A percentile compares a stretch with the other conserved stretches of the same genome.
Evolutionary conservation across 2,113 vertebrate genomes (phyloP).

Genomic region (Chaetorhynchus papuensis): DNA sequence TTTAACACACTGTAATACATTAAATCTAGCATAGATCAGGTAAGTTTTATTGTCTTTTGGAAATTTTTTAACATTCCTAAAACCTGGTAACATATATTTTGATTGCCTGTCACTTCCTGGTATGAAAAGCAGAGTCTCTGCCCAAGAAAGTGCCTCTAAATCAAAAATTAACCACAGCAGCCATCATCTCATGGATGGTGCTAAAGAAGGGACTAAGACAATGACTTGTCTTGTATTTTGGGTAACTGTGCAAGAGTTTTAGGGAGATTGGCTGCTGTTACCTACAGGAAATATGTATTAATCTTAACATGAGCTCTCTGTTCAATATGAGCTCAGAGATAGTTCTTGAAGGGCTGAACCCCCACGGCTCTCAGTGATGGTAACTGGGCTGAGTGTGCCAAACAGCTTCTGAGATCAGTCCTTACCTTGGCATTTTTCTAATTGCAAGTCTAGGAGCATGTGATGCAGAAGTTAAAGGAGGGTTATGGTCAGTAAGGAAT

Average conservation of each 20-base stretch:
- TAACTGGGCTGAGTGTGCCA: background rate
- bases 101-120: slow-evolving; percentile 15
- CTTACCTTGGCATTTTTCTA: background rate
- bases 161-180: background rate
- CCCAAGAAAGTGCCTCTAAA: background rate
- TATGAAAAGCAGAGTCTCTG: background rate
- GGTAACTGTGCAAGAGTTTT: background rate
- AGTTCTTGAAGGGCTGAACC: background rate
- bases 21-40: slow-evolving; percentile 69
- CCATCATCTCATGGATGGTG: background rate
- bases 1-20: slow-evolving; percentile 72
- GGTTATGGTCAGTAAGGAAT: background rate
- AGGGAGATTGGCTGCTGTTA: background rate
- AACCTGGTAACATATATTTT: background rate
- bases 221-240: background rate
- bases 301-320: background rate
- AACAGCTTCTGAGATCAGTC: background rate
- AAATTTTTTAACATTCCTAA: background rate
- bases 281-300: background rate
- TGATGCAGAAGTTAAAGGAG: background rate
- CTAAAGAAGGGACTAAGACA: background rate
- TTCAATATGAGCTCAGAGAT: background rate
- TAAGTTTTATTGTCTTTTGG: slow-evolving; percentile 59
- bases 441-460: background rate
- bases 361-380: background rate